Evolutionary conservation across 2,797 vertebrate genomes (phyloP), one percentile per base, ranked within the genome.

Genomic region (Tenualosa thibaudeaui): DNA sequence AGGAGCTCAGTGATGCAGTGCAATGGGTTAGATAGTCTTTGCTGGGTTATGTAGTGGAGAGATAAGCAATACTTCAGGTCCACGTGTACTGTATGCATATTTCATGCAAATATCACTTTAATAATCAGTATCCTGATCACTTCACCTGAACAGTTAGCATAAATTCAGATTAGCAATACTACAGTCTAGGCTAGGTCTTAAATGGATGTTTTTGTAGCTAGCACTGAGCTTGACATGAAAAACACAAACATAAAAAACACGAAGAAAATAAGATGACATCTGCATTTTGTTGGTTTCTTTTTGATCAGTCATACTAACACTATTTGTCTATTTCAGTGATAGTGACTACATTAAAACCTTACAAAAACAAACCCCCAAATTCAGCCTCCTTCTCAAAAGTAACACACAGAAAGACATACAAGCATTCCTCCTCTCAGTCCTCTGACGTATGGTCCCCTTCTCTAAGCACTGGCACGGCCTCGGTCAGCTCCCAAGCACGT

Each of bases 71-170:
- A 31, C 37, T 17, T 75, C n/a, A 85, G 24, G 24, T 10, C 37
- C 71, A 46, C 7, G 46, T 78, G 40, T 8, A 78, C 71, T 43
- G 17, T 12, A 46, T 78, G 40, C 71, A 78, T 46, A 78, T 78
- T 46, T 78, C 71, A 78, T 78, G 71, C 71, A 78, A 78, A 78
- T 78, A 78, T 78, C 40, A 19, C 4, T 37, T 9, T 43, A 78
- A 19, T 78, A 78, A 78, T 78, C 37, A 19, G 37, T 46, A 17
- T 46, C 71, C 37, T 22, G 40, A 78, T 78, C 71, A 46, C 40
- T 78, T 78, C 71, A 22, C 71, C 26, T 22, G 17, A 22, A 43
- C 37, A 17, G 40, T 9, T 2, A 22, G 17, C 26, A 46, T 22
- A 19, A 40, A 46, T 17, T 46, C 71, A 78, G 46, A 2, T 13